These are phyloP conservation scores for Melanargia galathea DNA, from an alignment of 2,888 invertebrate genomes.

Conservation along the genomic window DNA sequence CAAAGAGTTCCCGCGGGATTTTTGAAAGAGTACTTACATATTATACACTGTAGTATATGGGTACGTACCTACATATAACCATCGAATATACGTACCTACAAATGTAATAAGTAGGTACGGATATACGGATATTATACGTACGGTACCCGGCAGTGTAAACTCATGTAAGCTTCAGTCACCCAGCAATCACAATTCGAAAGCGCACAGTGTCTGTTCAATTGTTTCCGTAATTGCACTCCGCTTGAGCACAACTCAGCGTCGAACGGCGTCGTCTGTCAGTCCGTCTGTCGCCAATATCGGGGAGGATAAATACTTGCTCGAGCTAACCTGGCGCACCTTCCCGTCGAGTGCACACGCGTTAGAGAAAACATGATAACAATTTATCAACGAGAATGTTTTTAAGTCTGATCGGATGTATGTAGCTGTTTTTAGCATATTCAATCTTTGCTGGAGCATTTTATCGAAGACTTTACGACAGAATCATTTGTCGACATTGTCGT, in stretches of 20 bases:
- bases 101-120: background rate
- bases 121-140: background rate
- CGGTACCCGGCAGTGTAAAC: slow-evolving; percentile 3
- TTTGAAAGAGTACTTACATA: too few species aligned
- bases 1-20: too few species aligned
- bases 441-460: too few species aligned
- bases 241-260: slow-evolving; percentile 24
- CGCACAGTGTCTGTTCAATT: slow-evolving; percentile 30
- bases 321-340: background rate
- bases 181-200: slow-evolving; percentile 12
- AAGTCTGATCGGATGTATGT: background rate
- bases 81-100: background rate
- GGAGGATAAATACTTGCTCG: slow-evolving; percentile 51
- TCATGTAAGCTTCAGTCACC: slow-evolving; percentile 12
- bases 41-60: too few species aligned
- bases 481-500: too few species aligned
- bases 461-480: too few species aligned
- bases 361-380: slow-evolving; percentile 4
- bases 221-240: slow-evolving; percentile 38
- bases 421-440: too few species aligned
- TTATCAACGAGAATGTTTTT: too few species aligned
- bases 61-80: background rate
- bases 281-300: slow-evolving; percentile 48
- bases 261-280: slow-evolving; percentile 12
- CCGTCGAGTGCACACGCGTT: too few species aligned